Conservation (phyloP, 2,888 invertebrate species). For the Hoplodrina blanda region DNA sequence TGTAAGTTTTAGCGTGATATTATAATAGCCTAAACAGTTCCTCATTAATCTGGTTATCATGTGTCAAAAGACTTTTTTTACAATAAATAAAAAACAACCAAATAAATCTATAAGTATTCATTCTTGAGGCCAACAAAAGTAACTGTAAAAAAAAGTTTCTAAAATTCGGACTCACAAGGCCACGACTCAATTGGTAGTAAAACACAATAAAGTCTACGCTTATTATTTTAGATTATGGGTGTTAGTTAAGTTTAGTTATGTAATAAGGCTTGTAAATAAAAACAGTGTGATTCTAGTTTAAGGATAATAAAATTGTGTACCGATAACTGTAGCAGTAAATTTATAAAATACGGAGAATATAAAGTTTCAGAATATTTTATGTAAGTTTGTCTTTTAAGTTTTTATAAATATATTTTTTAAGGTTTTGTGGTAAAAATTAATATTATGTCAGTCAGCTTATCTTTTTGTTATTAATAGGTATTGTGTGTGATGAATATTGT, state of each 20-base stretch:
- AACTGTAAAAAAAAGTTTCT: not conserved
- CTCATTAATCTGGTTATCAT: too few species aligned
- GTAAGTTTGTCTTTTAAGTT: conserved; percentile 23
- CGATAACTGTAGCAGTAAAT: conserved; percentile 32
- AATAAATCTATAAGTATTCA: too few species aligned
- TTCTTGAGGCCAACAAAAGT: conserved; percentile 8
- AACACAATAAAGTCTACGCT: conserved; percentile 54
- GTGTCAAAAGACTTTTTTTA: too few species aligned
- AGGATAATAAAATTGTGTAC: conserved; percentile 46
- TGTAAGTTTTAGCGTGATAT: too few species aligned
- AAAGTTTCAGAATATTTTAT: conserved; percentile 17
- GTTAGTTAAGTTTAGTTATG: conserved; percentile 13
- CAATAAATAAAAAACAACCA: too few species aligned
- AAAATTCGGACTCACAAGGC: not conserved
- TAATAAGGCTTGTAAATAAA: conserved; percentile 53
- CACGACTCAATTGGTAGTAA: not conserved
- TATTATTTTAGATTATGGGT: conserved; percentile 56
- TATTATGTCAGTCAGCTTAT: conserved; percentile 25
- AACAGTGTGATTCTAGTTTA: conserved; percentile 67
- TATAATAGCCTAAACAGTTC: too few species aligned
- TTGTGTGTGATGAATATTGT: conserved; percentile 18
- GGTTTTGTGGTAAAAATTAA: conserved; percentile 36
- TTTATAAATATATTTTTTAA: conserved; percentile 20
- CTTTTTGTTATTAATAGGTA: conserved; percentile 30
- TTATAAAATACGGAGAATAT: conserved; percentile 28